Evolutionary conservation across 1,140 invertebrate species (phyloP), one percentile per base, ranked within the genome.

Genomic region (Argopecten irradians): DNA sequence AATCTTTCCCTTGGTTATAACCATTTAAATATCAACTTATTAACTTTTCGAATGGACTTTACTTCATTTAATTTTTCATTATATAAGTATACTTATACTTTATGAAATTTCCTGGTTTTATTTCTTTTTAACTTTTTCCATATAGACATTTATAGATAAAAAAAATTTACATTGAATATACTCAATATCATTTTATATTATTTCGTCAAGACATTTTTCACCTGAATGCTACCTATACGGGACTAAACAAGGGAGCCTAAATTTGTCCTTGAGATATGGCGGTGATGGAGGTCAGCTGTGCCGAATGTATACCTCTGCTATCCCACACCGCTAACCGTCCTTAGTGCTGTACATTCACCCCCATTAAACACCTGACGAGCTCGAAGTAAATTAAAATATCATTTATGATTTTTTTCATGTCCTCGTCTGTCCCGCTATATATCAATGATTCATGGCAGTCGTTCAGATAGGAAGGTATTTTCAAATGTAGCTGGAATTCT

Each of bases 341-440:
- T 28, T 71, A n/a, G 28, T 71, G 55, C n/a, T 16, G 43, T 3
- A 8, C 28, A 22, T n/a, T 16, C 22, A 71, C 55, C n/a, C 55
- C 55, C 55, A 71, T 71, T 71, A 71, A 71, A 71, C 55, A 71
- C 55, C 55, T 71, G 55, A 71, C 55, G 22, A n/a, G 55, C n/a
- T n/a, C 28, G 55, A 71, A 71, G 55, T 71, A 71, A 71, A 71
- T 71, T 71, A 71, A 71, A 71, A 71, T 28, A 71, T 71, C 55
- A 71, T 71, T 71, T 71, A 71, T 71, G 55, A 71, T 71, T 71
- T 71, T n/a, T 28, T 71, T 71, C 55, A 71, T 71, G 55, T 71
- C 55, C 55, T 71, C 55, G 55, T 28, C n/a, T 28, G 28, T 71
- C n/a, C 55, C 55, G 11, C 55, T n/a, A 19, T 46, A 46, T 46